Evolutionary conservation across 1,140 invertebrate species (phyloP).

Genomic region (Philopotamus ludificatus): DNA sequence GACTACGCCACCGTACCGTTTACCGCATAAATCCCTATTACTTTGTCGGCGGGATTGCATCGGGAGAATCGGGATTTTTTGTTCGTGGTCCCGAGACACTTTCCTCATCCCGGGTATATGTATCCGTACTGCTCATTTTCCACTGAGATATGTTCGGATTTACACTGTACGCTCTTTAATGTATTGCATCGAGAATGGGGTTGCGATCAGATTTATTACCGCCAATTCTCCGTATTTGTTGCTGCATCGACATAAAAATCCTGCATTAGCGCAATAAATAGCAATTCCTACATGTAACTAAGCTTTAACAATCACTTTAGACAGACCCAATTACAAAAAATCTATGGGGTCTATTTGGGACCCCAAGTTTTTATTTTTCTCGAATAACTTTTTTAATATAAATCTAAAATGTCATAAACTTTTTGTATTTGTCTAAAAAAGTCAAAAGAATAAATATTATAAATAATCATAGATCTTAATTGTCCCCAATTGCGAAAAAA

Average conservation of each 20-base stretch:
- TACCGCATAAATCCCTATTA: slow-evolving; percentile 21
- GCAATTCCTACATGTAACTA: neutral
- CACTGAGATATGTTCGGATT: neutral
- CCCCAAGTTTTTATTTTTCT: no score
- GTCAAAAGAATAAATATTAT: no score
- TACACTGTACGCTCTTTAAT: slow-evolving; percentile 1
- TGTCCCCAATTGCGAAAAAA: no score
- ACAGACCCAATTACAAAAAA: no score
- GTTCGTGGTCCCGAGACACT: no score
- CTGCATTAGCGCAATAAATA: neutral
- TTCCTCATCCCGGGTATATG: no score
- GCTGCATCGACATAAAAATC: no score
- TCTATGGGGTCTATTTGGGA: no score
- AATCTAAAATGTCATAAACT: no score
- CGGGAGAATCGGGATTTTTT: neutral
- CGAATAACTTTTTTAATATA: no score
- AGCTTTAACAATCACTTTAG: neutral
- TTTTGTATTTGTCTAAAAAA: no score
- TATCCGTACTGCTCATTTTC: neutral
- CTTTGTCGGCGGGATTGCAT: slow-evolving; percentile 18
- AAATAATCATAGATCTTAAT: no score
- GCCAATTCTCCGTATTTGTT: slow-evolving; percentile 20
- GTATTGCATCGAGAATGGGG: neutral
- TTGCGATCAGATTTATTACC: slow-evolving; percentile 7
- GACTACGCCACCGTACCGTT: slow-evolving; percentile 4